Conservation (phyloP, 2,113 vertebrate genomes). For the Trochalopteron elliotii region DNA sequence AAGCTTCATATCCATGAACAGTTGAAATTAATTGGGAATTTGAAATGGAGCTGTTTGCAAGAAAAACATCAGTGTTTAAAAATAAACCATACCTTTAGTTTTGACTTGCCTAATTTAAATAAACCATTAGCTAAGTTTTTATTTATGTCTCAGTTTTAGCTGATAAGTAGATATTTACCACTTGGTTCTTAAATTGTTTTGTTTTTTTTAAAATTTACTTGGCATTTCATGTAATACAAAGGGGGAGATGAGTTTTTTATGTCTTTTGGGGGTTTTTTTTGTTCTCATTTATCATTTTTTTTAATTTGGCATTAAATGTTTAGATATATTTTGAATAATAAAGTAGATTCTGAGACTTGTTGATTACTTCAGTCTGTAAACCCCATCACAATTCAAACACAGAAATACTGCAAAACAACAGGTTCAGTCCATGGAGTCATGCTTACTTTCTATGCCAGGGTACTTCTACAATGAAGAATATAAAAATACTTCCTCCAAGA, state of each 20-base stretch:
- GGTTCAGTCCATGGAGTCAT: neutral
- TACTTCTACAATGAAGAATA: neutral
- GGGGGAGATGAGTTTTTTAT: rapidly evolving
- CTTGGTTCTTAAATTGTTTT: neutral
- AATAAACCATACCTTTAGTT: neutral
- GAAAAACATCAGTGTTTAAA: neutral
- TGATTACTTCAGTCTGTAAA: neutral
- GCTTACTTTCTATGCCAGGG: neutral
- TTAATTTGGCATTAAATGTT: neutral
- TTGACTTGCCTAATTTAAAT: neutral
- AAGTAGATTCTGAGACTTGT: neutral
- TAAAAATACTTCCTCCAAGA: neutral
- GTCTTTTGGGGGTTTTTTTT: neutral
- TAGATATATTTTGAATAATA: neutral
- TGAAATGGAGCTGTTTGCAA: neutral
- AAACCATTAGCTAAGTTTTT: neutral
- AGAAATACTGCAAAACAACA: neutral
- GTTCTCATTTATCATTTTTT: neutral
- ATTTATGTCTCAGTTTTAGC: neutral
- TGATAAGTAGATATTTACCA: neutral
- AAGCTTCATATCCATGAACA: neutral
- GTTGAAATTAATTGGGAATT: neutral
- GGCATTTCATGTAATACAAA: neutral
- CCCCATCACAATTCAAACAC: neutral
- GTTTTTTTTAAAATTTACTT: neutral